A percentile compares a stretch with the other conserved stretches of the same genome.
These are phyloP conservation scores for Anadara kagoshimensis DNA, from an alignment of 1,140 invertebrate species.

Conservation along the genomic window DNA sequence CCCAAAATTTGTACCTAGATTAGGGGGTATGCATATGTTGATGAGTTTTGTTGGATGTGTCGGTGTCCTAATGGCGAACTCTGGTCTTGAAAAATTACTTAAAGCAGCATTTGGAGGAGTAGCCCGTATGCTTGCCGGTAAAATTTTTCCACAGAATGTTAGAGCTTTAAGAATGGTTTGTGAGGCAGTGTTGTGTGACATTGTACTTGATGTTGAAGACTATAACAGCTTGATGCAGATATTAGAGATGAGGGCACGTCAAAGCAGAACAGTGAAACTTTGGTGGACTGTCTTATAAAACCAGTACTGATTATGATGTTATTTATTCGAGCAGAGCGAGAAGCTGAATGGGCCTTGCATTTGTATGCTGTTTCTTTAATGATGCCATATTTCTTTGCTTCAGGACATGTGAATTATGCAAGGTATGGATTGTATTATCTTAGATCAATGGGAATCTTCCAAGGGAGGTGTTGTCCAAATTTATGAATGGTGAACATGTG, in stretches of 20 bases:
- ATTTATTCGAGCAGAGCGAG: slow-evolving; percentile 49
- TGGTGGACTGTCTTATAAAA: slow-evolving; percentile 52
- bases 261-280: slow-evolving; percentile 47
- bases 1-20: slow-evolving; percentile 26
- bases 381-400: slow-evolving; percentile 57
- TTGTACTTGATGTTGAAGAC: neutral
- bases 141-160: slow-evolving; percentile 49
- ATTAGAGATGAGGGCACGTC: slow-evolving; percentile 1
- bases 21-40: slow-evolving; percentile 51
- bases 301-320: slow-evolving; percentile 50
- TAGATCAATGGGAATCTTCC: slow-evolving; percentile 21
- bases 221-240: too few species aligned
- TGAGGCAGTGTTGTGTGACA: slow-evolving; percentile 33
- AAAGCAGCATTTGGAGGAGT: slow-evolving; percentile 42
- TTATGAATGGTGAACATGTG: slow-evolving; percentile 42
- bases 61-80: slow-evolving; percentile 41
- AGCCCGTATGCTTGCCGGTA: slow-evolving; percentile 42
- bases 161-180: slow-evolving; percentile 40
- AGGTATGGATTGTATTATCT: slow-evolving; percentile 54
- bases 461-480: slow-evolving; percentile 12
- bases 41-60: slow-evolving; percentile 49
- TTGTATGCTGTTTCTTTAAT: slow-evolving; percentile 33
- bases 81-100: slow-evolving; percentile 34
- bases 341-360: slow-evolving; percentile 53
- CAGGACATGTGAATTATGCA: slow-evolving; percentile 52